Evolutionary conservation across 2,113 vertebrate species (phyloP).

Genomic region (Forbesichthys papilliferus): DNA sequence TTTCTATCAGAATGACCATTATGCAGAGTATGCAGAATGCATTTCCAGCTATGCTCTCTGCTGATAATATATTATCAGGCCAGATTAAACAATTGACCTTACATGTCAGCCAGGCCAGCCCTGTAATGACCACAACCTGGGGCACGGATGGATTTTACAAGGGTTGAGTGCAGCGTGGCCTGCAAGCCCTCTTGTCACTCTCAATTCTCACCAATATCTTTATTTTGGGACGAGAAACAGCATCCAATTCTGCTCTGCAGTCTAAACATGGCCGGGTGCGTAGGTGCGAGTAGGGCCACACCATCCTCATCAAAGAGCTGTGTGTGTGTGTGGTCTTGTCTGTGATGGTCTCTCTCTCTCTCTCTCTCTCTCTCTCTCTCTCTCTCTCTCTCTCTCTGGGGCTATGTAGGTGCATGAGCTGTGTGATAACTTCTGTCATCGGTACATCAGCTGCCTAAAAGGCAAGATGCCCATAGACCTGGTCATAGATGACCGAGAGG

Average conservation of each 20-base stretch:
- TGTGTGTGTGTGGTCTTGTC: constrained; percentile 58
- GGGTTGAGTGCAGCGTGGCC: constrained; percentile 93
- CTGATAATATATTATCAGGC: constrained; percentile 82
- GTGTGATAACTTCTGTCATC: constrained; percentile 99
- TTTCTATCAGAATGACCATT: not conserved
- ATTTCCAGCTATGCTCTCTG: constrained; percentile 34
- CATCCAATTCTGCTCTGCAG: constrained; percentile 78
- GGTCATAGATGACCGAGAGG: constrained; percentile 99
- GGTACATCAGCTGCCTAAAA: constrained; percentile 99
- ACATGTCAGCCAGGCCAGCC: constrained; percentile 91
- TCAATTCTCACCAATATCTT: constrained; percentile 98
- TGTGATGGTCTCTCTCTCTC: constrained; percentile 56
- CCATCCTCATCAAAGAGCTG: constrained; percentile 74
- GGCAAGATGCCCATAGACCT: constrained; percentile 99
- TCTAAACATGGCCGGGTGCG: constrained; percentile 63
- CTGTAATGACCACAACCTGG: constrained; percentile 86
- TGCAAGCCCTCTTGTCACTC: constrained; percentile 95
- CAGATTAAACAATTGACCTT: constrained; percentile 93
- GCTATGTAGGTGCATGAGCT: constrained; percentile 93
- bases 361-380: constrained; percentile 40
- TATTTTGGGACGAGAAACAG: constrained; percentile 85
- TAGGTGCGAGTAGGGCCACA: constrained; percentile 78
- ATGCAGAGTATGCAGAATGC: not conserved
- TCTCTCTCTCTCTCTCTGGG: constrained; percentile 50
- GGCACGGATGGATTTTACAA: constrained; percentile 95